Percentiles rank a stretch among this genome's conserved stretches.
Conservation (phyloP, 1,140 invertebrate genomes). For the Akabosia matsudoensis region DNA sequence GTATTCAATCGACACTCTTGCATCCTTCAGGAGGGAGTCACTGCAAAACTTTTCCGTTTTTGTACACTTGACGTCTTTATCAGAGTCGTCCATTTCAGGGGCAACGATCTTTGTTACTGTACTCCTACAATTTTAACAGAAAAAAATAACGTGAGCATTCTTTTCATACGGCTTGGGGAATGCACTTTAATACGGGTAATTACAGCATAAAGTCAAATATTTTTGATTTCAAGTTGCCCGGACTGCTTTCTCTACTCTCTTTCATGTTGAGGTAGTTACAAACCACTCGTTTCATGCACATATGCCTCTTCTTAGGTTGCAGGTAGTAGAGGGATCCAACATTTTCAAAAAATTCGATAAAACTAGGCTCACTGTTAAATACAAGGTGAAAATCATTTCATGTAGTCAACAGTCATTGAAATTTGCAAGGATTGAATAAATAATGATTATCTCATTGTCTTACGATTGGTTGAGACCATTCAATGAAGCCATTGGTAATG, state of each 20-base stretch:
- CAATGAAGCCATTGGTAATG: neutral
- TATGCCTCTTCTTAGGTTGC: conserved; percentile 34
- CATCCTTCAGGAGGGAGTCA: conserved; percentile 37
- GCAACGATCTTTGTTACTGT: conserved; percentile 39
- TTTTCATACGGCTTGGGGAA: neutral
- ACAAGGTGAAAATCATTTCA: neutral
- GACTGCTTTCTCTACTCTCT: conserved; percentile 23
- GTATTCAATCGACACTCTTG: conserved; percentile 36
- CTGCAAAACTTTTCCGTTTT: conserved; percentile 44
- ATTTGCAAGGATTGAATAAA: neutral
- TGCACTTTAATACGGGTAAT: neutral
- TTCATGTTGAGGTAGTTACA: conserved; percentile 36
- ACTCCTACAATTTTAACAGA: conserved; percentile 23
- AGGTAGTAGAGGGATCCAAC: conserved; percentile 43
- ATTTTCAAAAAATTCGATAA: conserved; percentile 40
- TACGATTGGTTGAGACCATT: neutral
- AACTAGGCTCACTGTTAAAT: conserved; percentile 29
- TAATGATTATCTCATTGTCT: neutral
- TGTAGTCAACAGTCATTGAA: neutral
- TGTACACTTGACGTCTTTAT: conserved; percentile 23
- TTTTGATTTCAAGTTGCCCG: conserved; percentile 13
- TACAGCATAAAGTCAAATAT: conserved; percentile 46
- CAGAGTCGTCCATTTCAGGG: conserved; percentile 37
- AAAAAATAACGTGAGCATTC: neutral
- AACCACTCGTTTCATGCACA: conserved; percentile 45